These are phyloP conservation scores for Drosophila vallismaia DNA, from an alignment of 2,888 invertebrate genomes.

Conservation along the genomic window DNA sequence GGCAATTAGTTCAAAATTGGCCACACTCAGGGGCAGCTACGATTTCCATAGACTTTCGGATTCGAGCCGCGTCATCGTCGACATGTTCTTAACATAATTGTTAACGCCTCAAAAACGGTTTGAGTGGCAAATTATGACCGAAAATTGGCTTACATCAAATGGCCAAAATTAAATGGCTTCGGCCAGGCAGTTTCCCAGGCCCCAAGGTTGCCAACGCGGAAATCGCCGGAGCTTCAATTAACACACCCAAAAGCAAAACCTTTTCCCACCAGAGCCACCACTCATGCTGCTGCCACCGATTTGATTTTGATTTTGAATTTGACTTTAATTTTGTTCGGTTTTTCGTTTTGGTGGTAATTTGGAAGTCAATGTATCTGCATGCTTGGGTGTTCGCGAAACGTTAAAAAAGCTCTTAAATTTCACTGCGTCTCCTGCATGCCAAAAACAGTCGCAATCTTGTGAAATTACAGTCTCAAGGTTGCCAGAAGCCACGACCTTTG, in stretches of 20 bases:
- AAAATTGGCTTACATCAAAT: constrained; percentile 55
- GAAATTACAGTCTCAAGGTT: constrained; percentile 68
- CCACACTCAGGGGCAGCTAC: constrained; percentile 32
- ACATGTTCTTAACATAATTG: constrained; percentile 45
- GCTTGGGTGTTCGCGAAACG: constrained; percentile 27
- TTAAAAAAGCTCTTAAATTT: constrained; percentile 49
- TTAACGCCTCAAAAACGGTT: constrained; percentile 65
- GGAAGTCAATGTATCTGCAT: constrained; percentile 30
- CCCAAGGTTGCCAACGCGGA: constrained; percentile 65
- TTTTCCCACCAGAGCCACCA: constrained; percentile 63
- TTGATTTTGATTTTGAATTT: constrained; percentile 14
- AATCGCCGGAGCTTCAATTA: constrained; percentile 70
- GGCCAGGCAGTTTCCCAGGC: constrained; percentile 58
- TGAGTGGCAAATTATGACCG: constrained; percentile 59
- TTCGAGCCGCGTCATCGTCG: constrained; percentile 59
- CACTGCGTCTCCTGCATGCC: constrained; percentile 68
- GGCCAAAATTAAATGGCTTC: constrained; percentile 1
- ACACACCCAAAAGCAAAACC: constrained; percentile 55
- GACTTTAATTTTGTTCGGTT: constrained; percentile 1
- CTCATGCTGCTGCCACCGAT: constrained; percentile 34
- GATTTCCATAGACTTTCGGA: constrained; percentile 52
- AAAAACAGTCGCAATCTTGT: constrained; percentile 60
- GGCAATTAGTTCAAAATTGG: constrained; percentile 36
- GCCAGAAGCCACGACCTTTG: constrained; percentile 58
- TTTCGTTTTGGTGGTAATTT: constrained; percentile 11